phyloP scores from a whole-genome alignment of 2,797 vertebrate genomes.

The Micromesistius poutassou region DNA sequence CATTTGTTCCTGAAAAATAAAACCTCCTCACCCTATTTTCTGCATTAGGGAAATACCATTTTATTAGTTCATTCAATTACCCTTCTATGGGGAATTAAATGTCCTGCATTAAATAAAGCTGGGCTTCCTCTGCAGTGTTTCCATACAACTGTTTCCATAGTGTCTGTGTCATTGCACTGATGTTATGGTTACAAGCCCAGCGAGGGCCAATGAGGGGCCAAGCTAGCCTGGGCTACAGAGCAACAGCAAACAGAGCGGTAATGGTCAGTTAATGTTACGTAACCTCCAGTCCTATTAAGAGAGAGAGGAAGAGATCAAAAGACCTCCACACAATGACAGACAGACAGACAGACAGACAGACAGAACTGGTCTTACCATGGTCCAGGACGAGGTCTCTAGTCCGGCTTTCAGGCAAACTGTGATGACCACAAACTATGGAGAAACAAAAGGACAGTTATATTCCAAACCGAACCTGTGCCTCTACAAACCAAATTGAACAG shows the following conservation, averaged over 20 bases:
- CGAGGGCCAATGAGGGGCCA: neutral
- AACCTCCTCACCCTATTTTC: neutral
- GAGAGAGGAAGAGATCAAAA: neutral
- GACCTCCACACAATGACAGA: neutral
- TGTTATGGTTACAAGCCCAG: neutral
- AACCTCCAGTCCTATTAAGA: neutral
- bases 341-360: constrained; percentile 12
- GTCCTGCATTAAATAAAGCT: neutral
- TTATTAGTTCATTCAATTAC: neutral
- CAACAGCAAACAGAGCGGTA: neutral
- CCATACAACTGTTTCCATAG: neutral
- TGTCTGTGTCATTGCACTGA: neutral
- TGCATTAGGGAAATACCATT: neutral
- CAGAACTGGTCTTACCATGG: constrained; percentile 81
- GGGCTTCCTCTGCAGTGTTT: neutral
- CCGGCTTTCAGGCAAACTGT: constrained; percentile 99
- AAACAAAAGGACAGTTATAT: constrained; percentile 43
- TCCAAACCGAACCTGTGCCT: constrained; percentile 11
- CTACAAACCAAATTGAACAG: neutral
- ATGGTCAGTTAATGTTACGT: neutral
- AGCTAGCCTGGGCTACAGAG: neutral
- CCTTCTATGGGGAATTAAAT: neutral
- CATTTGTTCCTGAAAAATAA: neutral
- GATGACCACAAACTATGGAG: constrained; percentile 92
- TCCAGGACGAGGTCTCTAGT: constrained; percentile 96